Evolutionary conservation across 2,797 vertebrate species (phyloP).

Genomic region (Cheirogaleus major): DNA sequence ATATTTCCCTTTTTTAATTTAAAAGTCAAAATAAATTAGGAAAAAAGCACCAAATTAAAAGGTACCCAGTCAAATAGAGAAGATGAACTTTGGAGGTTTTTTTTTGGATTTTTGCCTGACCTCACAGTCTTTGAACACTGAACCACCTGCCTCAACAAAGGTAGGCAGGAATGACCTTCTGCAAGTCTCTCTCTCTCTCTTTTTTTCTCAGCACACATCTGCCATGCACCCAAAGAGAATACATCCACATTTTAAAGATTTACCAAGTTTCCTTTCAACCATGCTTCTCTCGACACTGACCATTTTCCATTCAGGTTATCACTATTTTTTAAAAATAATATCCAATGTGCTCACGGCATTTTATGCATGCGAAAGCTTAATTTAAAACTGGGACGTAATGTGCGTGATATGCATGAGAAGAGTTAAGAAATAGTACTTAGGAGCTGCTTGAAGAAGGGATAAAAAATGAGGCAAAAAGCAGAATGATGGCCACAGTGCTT

Average conservation of each 20-base stretch:
- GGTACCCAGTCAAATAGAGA: slow-evolving; percentile 54
- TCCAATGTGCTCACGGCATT: not conserved
- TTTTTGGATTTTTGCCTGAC: not conserved
- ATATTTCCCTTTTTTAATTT: slow-evolving; percentile 61
- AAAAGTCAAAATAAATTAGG: slow-evolving; percentile 74
- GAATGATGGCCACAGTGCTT: not conserved
- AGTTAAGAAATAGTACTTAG: not conserved
- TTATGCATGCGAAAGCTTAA: not conserved
- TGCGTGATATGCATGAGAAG: not conserved
- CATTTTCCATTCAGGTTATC: not conserved
- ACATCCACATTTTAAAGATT: not conserved
- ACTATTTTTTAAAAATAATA: not conserved
- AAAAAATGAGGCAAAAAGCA: not conserved
- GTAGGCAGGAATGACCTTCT: no score
- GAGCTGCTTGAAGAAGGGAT: not conserved
- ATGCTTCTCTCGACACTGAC: not conserved
- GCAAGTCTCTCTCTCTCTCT: no score
- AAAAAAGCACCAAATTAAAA: slow-evolving; percentile 67
- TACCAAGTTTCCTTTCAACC: slow-evolving; percentile 18
- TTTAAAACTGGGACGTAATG: not conserved
- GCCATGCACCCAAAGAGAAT: not conserved
- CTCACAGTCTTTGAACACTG: not conserved
- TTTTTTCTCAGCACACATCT: accelerated
- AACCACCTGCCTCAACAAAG: not conserved
- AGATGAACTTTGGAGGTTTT: not conserved